Conservation (phyloP, 2,888 invertebrate genomes). For the Bruchidius siliquastri region DNA sequence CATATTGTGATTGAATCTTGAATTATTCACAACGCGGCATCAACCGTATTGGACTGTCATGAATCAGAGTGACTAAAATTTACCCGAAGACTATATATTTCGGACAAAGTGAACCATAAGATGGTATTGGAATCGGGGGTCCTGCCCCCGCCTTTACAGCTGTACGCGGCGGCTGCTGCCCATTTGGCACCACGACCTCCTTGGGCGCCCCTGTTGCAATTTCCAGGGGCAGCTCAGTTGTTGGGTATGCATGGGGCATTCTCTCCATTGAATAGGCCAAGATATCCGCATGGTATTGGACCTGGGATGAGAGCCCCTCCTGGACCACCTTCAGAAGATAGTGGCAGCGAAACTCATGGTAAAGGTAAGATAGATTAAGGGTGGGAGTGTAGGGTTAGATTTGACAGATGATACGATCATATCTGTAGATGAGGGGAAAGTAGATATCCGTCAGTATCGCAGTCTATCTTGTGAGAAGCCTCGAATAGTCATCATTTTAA, state of each 20-base stretch:
- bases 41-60: not conserved
- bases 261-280: slow-evolving; percentile 43
- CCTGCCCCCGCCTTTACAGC: slow-evolving; percentile 65
- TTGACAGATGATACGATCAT: too few relatives aligned
- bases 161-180: slow-evolving; percentile 67
- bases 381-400: not conserved
- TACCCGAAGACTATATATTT: slow-evolving; percentile 4
- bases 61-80: not conserved
- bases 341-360: slow-evolving; percentile 47
- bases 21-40: not conserved
- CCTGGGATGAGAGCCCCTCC: slow-evolving; percentile 42
- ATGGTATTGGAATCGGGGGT: slow-evolving; percentile 64
- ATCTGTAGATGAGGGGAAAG: too few relatives aligned
- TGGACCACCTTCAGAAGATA: slow-evolving; percentile 47
- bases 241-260: slow-evolving; percentile 49
- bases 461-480: too few relatives aligned
- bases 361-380: slow-evolving; percentile 40
- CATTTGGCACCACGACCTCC: slow-evolving; percentile 59
- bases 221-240: slow-evolving; percentile 47
- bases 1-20: too few relatives aligned
- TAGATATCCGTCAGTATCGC: too few relatives aligned
- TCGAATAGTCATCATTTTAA: too few relatives aligned
- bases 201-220: slow-evolving; percentile 48
- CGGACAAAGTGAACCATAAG: slow-evolving; percentile 31
- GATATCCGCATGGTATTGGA: slow-evolving; percentile 42